phyloP scores from a whole-genome alignment of 2,113 vertebrate genomes.

The Urocolius indicus region DNA sequence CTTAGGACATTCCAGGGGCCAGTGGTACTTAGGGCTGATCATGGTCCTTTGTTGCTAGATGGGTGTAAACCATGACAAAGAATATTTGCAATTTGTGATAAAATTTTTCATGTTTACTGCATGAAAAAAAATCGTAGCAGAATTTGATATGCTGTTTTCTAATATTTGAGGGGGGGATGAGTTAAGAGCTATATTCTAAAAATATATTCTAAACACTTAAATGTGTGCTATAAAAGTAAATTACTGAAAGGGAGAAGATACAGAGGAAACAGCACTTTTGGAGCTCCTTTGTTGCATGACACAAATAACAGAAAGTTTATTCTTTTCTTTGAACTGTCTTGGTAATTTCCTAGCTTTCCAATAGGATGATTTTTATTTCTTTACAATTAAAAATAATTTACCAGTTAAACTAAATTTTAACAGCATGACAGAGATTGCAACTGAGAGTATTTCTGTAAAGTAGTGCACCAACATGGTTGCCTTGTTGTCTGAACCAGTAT shows the following conservation, averaged over 20 bases:
- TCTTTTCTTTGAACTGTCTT: not conserved
- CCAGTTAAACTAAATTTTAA: not conserved
- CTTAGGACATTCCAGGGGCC: no score
- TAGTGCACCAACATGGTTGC: not conserved
- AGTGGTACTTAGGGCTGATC: no score
- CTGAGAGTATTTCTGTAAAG: not conserved
- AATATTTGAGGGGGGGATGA: not conserved
- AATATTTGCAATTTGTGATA: not conserved
- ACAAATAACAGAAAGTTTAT: not conserved
- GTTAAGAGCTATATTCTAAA: not conserved
- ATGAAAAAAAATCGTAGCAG: not conserved
- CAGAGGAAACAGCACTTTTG: not conserved
- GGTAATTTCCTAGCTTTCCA: not conserved
- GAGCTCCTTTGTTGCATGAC: not conserved
- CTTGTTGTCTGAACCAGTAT: not conserved
- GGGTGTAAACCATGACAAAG: no score
- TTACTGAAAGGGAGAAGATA: not conserved
- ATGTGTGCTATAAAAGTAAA: not conserved
- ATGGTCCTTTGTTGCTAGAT: no score
- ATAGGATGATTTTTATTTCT: not conserved
- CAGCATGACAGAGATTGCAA: not conserved
- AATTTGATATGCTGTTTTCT: not conserved
- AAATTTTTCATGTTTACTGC: not conserved
- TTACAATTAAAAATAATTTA: not conserved
- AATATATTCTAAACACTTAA: not conserved